Conservation (phyloP, 2,888 invertebrate genomes). For the Drosophila mulleri region DNA sequence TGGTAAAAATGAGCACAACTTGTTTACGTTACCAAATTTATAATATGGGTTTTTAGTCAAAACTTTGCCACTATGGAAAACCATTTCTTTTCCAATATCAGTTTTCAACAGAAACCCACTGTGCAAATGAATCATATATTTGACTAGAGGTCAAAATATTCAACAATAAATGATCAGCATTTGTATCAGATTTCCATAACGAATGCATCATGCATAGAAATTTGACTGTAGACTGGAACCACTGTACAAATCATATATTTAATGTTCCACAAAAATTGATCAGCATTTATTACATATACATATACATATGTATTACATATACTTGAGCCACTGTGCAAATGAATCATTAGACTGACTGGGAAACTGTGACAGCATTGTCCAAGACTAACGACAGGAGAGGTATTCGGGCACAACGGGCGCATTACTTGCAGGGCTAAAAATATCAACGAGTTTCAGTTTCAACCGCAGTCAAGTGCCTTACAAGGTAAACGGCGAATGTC, state of each 20-base stretch:
- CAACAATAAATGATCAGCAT: not conserved
- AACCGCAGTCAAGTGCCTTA: slow-evolving; percentile 72
- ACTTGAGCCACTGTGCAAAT: slow-evolving; percentile 5
- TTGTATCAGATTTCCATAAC: not conserved
- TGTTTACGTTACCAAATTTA: not conserved
- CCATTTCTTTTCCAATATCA: too few species aligned
- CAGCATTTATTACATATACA: not conserved
- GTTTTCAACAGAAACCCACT: too few species aligned
- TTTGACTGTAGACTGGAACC: not conserved
- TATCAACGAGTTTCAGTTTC: slow-evolving; percentile 68
- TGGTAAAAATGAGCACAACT: not conserved
- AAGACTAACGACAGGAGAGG: slow-evolving; percentile 4
- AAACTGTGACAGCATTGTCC: slow-evolving; percentile 22
- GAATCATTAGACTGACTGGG: slow-evolving; percentile 34
- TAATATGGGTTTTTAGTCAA: too few species aligned
- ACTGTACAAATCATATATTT: slow-evolving; percentile 18
- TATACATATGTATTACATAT: not conserved
- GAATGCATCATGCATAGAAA: not conserved
- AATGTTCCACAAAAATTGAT: too few species aligned
- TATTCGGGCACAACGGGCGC: slow-evolving; percentile 2
- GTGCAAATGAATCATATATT: not conserved
- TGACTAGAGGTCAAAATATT: not conserved
- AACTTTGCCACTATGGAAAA: not conserved
- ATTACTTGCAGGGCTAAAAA: slow-evolving; percentile 49
- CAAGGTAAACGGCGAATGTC: slow-evolving; percentile 54